These are phyloP conservation scores for Rissa tridactyla DNA, from an alignment of 2,113 vertebrate genomes.

Conservation along the genomic window DNA sequence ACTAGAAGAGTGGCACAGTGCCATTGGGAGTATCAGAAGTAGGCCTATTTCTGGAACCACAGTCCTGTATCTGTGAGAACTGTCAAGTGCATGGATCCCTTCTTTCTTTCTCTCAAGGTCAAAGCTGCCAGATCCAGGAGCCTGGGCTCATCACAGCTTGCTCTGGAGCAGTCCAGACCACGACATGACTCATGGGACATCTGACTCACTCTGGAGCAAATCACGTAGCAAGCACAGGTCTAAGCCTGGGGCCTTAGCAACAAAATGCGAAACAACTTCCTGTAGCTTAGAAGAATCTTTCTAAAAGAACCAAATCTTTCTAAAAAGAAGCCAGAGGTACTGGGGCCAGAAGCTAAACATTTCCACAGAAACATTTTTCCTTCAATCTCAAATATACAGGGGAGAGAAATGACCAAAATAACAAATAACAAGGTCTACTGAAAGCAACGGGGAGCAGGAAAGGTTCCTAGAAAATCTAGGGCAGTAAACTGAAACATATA, in stretches of 20 bases:
- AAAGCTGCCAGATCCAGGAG: not conserved
- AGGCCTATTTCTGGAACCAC: not conserved
- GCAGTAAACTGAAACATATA: not conserved
- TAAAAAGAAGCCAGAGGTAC: not conserved
- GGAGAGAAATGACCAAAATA: not conserved
- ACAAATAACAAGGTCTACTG: not conserved
- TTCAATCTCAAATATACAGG: not conserved
- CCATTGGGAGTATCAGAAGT: not conserved
- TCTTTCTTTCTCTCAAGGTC: not conserved
- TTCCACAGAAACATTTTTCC: not conserved
- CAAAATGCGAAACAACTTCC: not conserved
- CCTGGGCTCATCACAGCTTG: not conserved
- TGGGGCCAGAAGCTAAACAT: not conserved
- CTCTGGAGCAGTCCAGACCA: not conserved
- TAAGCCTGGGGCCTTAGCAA: not conserved
- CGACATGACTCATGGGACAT: not conserved
- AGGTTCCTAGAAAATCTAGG: not conserved
- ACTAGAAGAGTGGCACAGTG: not conserved
- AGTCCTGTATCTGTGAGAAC: not conserved
- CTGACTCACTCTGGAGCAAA: not conserved
- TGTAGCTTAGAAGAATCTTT: not conserved
- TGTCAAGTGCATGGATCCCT: not conserved
- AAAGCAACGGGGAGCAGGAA: not conserved
- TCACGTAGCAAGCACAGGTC: not conserved
- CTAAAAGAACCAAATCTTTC: not conserved